These are phyloP conservation scores for Hirundichthys speculiger DNA, from an alignment of 2,113 vertebrate genomes.

Conservation along the genomic window DNA sequence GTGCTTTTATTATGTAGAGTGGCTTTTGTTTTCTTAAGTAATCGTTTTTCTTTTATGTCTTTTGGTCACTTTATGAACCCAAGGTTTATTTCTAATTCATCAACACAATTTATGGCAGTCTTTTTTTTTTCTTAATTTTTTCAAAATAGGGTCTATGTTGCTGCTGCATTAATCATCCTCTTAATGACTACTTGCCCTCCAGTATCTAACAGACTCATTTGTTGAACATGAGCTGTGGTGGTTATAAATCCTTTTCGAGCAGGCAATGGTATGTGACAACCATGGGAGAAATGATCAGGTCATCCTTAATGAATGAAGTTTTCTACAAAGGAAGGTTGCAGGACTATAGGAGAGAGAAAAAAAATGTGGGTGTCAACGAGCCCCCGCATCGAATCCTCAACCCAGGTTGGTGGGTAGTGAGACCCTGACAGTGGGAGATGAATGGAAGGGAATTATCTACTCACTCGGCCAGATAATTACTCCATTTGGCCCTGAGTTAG, in stretches of 20 bases:
- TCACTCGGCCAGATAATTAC: slow-evolving; percentile 87
- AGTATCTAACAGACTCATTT: slow-evolving; percentile 62
- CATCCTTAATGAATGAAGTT: slow-evolving; percentile 35
- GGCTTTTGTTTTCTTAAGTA: slow-evolving; percentile 42
- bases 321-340: slow-evolving; percentile 28
- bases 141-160: slow-evolving; percentile 50
- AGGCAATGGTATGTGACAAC: slow-evolving; percentile 62
- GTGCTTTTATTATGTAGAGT: not conserved
- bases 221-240: slow-evolving; percentile 62
- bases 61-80: slow-evolving; percentile 7
- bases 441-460: slow-evolving; percentile 86
- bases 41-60: too few species aligned
- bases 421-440: slow-evolving; percentile 82
- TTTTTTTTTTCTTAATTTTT: slow-evolving; percentile 30
- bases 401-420: slow-evolving; percentile 80
- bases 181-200: slow-evolving; percentile 62
- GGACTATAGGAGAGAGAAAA: slow-evolving; percentile 31
- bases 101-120: too few species aligned
- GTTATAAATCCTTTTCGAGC: slow-evolving; percentile 69
- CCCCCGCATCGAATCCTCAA: slow-evolving; percentile 61
- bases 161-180: slow-evolving; percentile 54
- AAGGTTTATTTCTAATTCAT: too few species aligned
- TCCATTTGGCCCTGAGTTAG: slow-evolving; percentile 86
- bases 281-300: slow-evolving; percentile 64
- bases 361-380: slow-evolving; percentile 58